Evolutionary conservation across 2,797 vertebrate species (phyloP).

Genomic region (Rhadinocentrus ornatus): DNA sequence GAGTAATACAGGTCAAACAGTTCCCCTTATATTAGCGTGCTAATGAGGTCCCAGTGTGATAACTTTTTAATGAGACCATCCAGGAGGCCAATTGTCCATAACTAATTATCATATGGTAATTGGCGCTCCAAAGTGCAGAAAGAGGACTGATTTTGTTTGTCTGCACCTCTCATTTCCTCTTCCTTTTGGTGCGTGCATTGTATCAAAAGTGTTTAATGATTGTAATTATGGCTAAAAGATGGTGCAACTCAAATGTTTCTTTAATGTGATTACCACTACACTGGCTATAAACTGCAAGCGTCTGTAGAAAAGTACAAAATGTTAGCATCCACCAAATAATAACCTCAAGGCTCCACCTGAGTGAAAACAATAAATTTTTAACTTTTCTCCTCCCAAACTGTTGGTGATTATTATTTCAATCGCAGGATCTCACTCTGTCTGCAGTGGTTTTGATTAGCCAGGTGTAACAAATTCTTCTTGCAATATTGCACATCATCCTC

Average conservation of each 20-base stretch:
- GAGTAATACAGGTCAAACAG: constrained; percentile 64
- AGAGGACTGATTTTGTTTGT: constrained; percentile 66
- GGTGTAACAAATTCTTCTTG: constrained; percentile 60
- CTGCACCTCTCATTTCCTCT: constrained; percentile 50
- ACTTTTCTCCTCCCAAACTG: constrained; percentile 37
- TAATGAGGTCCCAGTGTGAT: constrained; percentile 83
- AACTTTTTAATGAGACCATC: constrained; percentile 83
- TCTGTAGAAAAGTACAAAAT: constrained; percentile 35
- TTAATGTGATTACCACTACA: constrained; percentile 50
- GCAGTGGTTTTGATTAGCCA: constrained; percentile 43
- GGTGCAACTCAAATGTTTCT: constrained; percentile 48
- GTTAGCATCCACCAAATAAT: constrained; percentile 34
- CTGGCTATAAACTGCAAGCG: constrained; percentile 37
- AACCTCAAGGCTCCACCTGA: constrained; percentile 11
- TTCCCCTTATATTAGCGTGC: constrained; percentile 69
- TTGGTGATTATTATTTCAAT: constrained; percentile 59
- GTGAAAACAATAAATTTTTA: constrained; percentile 35
- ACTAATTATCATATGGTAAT: constrained; percentile 85
- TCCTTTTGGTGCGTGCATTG: constrained; percentile 44
- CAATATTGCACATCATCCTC: constrained; percentile 60
- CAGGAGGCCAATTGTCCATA: constrained; percentile 81
- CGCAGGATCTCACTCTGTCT: constrained; percentile 38
- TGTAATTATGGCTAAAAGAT: constrained; percentile 62
- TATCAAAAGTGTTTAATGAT: constrained; percentile 68
- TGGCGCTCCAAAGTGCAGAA: constrained; percentile 64